Conservation (phyloP, 2,888 invertebrate species). For the Dynastes hyllus region DNA sequence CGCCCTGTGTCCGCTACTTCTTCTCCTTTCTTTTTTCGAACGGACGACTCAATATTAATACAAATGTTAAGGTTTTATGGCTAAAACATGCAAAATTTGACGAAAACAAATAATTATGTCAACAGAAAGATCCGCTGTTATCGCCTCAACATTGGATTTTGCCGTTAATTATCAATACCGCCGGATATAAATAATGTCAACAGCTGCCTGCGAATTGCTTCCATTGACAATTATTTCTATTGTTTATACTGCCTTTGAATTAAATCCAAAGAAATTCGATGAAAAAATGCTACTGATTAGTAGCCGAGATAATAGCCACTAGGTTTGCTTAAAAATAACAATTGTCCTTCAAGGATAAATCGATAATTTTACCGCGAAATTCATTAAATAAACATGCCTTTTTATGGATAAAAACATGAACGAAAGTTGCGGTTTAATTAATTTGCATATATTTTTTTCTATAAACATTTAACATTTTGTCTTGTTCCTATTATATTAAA, state of each 20-base stretch:
- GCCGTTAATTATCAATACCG: constrained; percentile 27
- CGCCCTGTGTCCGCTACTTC: neutral
- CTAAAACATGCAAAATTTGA: constrained; percentile 44
- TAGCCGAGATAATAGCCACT: constrained; percentile 21
- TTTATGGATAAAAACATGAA: neutral
- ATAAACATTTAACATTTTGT: too few relatives aligned
- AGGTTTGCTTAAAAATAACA: neutral
- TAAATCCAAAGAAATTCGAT: constrained; percentile 6
- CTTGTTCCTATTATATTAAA: too few relatives aligned
- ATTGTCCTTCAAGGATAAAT: constrained; percentile 8
- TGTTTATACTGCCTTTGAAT: constrained; percentile 16
- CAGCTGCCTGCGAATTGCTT: constrained; percentile 31
- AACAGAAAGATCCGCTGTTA: neutral
- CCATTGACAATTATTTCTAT: constrained; percentile 45
- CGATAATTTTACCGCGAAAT: constrained; percentile 14
- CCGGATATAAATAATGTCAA: constrained; percentile 13
- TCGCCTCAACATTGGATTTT: neutral
- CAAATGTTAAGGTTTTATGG: constrained; percentile 25
- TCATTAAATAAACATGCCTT: neutral
- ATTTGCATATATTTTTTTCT: neutral
- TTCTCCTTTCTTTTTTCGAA: neutral
- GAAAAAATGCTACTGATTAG: constrained; percentile 31
- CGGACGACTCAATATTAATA: constrained; percentile 29
- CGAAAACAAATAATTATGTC: constrained; percentile 36
- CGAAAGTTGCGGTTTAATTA: neutral